Base-by-base conservation (phyloP, 2,888 invertebrate species). In the Drosophila paranaensis region DNA sequence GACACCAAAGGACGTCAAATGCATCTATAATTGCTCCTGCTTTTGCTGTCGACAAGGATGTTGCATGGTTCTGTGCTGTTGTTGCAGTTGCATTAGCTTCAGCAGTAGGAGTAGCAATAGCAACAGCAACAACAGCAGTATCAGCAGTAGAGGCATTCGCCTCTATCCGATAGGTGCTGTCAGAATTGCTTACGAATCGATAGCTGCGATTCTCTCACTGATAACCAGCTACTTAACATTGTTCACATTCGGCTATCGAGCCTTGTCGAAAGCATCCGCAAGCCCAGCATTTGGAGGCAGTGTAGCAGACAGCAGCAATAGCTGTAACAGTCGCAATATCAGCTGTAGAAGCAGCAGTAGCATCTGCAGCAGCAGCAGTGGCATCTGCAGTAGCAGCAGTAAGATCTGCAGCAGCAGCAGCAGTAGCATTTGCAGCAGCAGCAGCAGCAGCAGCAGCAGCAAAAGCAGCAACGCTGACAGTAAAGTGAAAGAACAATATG, bases 1-100 rank as follows among this genome's bases (percentile, higher is more conserved):
- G 3, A 42, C 25, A n/a, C 13, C 30, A 14, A 61, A 48, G 43
- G 45, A 46, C 33, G 55, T 61, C 58, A 77, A 65, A 60, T 86
- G 85, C 53, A 72, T 75, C 43, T 86, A 82, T 55, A 86, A 86
- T 37, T 86, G 85, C 13, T 62, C 83, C 10, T 86, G 85, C 58
- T 65, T 79, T 10, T 86, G 85, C 39, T 86, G 85, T 50, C 81
- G 83, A 6, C 88, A 89, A 37, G 85, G 85, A 58, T 86, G 85
- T 53, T 86, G 85, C 11, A 71, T 88, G n/a, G 64, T 76, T 4
- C 58, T 70, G 11, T 69, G 86, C 37, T 75, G 82, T 39, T 75
- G 88, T 42, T 88, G 82, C 56, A 76, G 70, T 40, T 69, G 64
- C 57, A 61, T n/a, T 46, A 54, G n/a, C 20, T 11, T 66, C 8